Evolutionary conservation across 2,113 vertebrate species (phyloP).

Genomic region (Himantopus leucocephalus): DNA sequence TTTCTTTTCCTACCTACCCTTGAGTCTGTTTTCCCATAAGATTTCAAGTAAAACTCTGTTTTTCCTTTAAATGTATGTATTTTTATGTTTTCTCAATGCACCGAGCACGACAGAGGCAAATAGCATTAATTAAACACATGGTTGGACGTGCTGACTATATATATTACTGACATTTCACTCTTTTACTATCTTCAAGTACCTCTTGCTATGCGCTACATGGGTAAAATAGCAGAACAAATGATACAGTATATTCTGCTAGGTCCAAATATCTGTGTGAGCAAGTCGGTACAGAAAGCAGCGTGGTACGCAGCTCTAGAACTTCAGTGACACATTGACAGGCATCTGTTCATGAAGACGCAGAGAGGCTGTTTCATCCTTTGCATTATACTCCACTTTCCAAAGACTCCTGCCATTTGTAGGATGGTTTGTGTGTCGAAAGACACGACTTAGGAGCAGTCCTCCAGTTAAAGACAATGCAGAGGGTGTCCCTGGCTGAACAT

Average conservation of each 20-base stretch:
- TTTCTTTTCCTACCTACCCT: neutral
- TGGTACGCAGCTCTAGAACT: neutral
- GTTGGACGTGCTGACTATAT: neutral
- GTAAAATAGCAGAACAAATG: neutral
- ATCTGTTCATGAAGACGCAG: neutral
- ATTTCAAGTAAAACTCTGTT: neutral
- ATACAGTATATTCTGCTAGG: neutral
- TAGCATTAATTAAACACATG: neutral
- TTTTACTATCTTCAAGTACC: neutral
- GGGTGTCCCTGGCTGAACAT: neutral
- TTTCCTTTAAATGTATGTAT: neutral
- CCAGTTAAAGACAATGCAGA: rapidly evolving
- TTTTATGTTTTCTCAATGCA: neutral
- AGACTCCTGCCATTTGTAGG: neutral
- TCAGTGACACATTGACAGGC: neutral
- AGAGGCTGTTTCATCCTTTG: rapidly evolving
- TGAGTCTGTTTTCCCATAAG: neutral
- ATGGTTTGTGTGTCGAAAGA: neutral
- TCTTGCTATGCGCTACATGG: neutral
- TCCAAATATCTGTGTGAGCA: rapidly evolving
- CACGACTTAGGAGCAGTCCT: rapidly evolving
- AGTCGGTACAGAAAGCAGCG: neutral
- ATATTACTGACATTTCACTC: neutral
- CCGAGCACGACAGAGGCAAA: neutral
- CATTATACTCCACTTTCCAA: neutral